A percentile compares a stretch with the other conserved stretches of the same genome.
Evolutionary conservation across 1,140 invertebrate species (phyloP).

Genomic region (Tetramorium alpestre): DNA sequence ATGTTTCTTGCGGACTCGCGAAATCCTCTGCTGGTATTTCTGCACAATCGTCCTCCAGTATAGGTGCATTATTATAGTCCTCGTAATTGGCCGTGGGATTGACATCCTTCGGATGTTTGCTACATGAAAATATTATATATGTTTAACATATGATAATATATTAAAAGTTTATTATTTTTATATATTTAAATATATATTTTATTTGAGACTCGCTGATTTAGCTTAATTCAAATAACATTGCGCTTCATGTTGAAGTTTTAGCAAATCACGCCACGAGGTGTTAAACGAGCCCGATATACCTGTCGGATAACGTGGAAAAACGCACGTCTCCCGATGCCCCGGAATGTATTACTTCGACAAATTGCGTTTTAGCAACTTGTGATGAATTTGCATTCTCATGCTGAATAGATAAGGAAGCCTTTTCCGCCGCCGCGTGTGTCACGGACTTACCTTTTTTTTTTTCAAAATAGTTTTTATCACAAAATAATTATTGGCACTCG

Average conservation of each 20-base stretch:
- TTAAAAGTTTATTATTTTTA: neutral
- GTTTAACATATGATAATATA: neutral
- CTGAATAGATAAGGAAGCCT: conserved; percentile 24
- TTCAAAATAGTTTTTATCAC: conserved; percentile 30
- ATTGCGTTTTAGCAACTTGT: conserved; percentile 28
- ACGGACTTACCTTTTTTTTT: conserved; percentile 41
- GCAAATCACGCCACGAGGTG: neutral
- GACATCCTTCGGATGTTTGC: neutral
- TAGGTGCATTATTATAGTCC: conserved; percentile 18
- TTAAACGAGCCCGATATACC: neutral
- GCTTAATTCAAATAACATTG: neutral
- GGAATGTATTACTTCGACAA: neutral
- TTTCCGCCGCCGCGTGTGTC: neutral
- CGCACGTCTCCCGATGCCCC: neutral
- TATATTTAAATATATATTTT: neutral
- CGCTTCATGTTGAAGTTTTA: neutral
- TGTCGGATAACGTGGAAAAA: conserved; percentile 26
- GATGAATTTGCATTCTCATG: conserved; percentile 27
- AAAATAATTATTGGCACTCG: neutral
- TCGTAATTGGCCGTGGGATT: neutral
- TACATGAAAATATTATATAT: neutral
- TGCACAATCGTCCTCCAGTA: conserved; percentile 38
- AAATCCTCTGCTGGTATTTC: conserved; percentile 31
- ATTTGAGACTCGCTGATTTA: neutral
- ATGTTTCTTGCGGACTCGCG: conserved; percentile 51